Evolutionary conservation across 2,888 invertebrate species (phyloP).

Genomic region (Pachydiplax longipennis): DNA sequence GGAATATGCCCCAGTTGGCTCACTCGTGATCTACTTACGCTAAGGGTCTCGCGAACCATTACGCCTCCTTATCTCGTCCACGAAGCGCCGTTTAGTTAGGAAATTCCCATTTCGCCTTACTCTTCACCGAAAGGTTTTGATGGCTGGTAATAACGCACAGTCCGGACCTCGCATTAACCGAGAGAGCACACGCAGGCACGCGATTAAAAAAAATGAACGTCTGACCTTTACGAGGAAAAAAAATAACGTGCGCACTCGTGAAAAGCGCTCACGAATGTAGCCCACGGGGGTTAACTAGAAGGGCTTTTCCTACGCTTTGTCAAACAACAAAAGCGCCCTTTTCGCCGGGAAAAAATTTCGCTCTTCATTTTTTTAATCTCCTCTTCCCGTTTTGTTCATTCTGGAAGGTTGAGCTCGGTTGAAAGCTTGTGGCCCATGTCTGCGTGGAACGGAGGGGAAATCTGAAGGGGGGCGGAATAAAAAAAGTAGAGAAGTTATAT

Average conservation of each 20-base stretch:
- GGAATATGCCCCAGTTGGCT: not conserved
- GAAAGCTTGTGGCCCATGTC: not conserved
- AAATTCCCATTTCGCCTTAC: not conserved
- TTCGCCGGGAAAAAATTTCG: not conserved
- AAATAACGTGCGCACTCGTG: constrained; percentile 9
- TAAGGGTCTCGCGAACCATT: not conserved
- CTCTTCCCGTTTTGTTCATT: not conserved
- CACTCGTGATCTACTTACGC: constrained; percentile 29
- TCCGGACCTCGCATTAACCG: not conserved
- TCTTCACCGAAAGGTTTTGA: not conserved
- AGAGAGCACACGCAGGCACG: not conserved
- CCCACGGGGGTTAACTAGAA: constrained; percentile 8
- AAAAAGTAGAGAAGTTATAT: no score
- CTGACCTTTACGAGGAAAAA: constrained; percentile 21
- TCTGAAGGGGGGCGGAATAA: not conserved
- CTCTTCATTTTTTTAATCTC: not conserved
- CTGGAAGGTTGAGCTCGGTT: no score
- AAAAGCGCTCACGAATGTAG: constrained; percentile 14
- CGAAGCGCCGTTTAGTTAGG: constrained; percentile 14
- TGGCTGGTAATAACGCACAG: not conserved
- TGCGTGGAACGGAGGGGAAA: not conserved
- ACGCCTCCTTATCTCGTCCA: constrained; percentile 5
- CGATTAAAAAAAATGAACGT: not conserved
- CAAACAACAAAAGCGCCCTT: constrained; percentile 28
- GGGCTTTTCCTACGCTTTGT: constrained; percentile 35